Conservation (phyloP, 2,888 invertebrate genomes). For the Chorisops tibialis region DNA sequence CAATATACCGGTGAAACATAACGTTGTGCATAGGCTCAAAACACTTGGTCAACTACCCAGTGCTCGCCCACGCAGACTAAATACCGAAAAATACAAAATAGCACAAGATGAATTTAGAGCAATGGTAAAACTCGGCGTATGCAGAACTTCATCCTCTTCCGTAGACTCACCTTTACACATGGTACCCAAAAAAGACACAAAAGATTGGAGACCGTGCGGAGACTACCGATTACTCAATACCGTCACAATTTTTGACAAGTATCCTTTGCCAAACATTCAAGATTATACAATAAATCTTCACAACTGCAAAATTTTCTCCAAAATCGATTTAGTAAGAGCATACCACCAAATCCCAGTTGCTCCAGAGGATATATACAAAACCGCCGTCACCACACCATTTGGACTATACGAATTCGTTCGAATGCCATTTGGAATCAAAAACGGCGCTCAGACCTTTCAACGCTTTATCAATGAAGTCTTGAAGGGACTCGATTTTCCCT, state of each 20-base stretch:
- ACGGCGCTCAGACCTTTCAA: no score
- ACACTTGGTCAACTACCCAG: constrained; percentile 23
- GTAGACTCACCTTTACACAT: constrained; percentile 27
- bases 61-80: constrained; percentile 28
- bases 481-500: no score
- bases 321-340: not conserved
- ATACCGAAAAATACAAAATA: constrained; percentile 30
- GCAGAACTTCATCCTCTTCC: constrained; percentile 19
- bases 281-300: not conserved
- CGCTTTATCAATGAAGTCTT: no score
- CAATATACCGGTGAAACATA: no score
- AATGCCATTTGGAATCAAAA: no score
- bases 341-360: constrained; percentile 11
- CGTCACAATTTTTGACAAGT: not conserved
- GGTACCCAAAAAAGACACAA: constrained; percentile 25
- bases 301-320: not conserved
- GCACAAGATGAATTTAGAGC: constrained; percentile 29
- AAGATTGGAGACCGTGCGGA: no score
- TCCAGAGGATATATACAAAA: constrained; percentile 3
- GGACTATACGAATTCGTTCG: no score
- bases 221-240: not conserved
- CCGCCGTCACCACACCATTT: constrained; percentile 7
- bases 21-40: not conserved
- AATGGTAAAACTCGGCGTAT: constrained; percentile 26
- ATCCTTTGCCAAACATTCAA: not conserved